These are phyloP conservation scores for Megalopta genalis DNA, from an alignment of 1,140 invertebrate species.

Conservation along the genomic window DNA sequence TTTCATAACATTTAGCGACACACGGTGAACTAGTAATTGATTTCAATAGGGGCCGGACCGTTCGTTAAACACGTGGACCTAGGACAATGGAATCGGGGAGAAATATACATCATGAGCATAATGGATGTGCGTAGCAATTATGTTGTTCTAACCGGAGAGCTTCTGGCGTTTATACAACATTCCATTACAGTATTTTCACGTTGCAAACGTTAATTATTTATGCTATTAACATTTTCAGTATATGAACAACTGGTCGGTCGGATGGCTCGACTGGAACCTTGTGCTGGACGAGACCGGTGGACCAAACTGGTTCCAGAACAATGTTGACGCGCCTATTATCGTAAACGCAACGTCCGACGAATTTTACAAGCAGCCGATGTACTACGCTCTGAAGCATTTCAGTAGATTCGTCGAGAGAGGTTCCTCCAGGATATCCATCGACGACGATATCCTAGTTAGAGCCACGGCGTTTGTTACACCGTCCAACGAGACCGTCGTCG, in stretches of 20 bases:
- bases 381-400: conserved; percentile 92
- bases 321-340: conserved; percentile 89
- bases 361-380: conserved; percentile 95
- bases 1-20: too few relatives aligned
- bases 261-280: conserved; percentile 96
- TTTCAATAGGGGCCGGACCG: neutral
- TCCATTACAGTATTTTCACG: too few relatives aligned
- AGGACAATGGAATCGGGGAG: conserved; percentile 88
- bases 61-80: conserved; percentile 79
- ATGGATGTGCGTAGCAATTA: conserved; percentile 79
- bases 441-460: conserved; percentile 54
- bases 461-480: conserved; percentile 82
- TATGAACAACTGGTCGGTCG: conserved; percentile 85
- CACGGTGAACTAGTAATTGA: too few relatives aligned
- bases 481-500: conserved; percentile 80
- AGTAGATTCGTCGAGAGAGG: conserved; percentile 88
- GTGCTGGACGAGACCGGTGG: conserved; percentile 88
- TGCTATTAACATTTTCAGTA: conserved; percentile 79
- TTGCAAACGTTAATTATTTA: too few relatives aligned
- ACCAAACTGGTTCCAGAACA: conserved; percentile 90
- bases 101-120: conserved; percentile 86
- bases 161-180: neutral
- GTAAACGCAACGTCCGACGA: conserved; percentile 84
- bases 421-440: conserved; percentile 79
- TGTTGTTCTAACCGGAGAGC: too few relatives aligned